Evolutionary conservation across 2,797 vertebrate species (phyloP).

Genomic region (Oceanodroma leucorhoa): DNA sequence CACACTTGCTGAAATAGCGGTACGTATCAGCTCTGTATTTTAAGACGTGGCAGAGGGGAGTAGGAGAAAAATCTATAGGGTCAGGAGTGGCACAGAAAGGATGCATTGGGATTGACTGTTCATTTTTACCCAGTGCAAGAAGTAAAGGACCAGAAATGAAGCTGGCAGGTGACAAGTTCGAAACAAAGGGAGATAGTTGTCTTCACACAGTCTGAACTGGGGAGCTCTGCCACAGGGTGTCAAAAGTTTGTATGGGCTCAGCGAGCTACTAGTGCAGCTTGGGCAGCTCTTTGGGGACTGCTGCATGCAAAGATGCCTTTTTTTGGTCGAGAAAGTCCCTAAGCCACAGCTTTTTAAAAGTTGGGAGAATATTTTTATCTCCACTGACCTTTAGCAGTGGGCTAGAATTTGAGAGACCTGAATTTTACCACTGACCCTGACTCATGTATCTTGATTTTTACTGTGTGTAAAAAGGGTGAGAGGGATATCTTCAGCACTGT

Average conservation of each 20-base stretch:
- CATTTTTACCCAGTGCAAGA: neutral
- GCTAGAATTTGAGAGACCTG: neutral
- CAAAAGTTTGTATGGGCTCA: neutral
- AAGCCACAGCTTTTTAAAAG: neutral
- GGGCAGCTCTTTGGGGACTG: neutral
- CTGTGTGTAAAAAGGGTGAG: neutral
- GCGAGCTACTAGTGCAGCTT: neutral
- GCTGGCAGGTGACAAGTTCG: neutral
- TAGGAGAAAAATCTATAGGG: neutral
- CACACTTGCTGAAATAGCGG: neutral
- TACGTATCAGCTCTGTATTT: neutral
- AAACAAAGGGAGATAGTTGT: neutral
- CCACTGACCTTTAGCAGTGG: neutral
- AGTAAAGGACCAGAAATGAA: neutral
- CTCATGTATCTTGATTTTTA: neutral
- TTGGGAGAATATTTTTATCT: conserved; percentile 13
- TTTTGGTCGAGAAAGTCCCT: conserved; percentile 9
- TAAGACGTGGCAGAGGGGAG: neutral
- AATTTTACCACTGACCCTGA: neutral
- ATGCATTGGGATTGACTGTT: neutral
- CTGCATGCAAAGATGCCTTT: neutral
- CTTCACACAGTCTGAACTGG: neutral
- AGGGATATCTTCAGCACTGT: neutral
- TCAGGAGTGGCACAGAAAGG: neutral
- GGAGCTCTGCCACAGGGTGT: neutral